Evolutionary conservation across 2,113 vertebrate species (phyloP), one percentile per base, ranked within the genome.

Genomic region (Nerophis lumbriciformis): DNA sequence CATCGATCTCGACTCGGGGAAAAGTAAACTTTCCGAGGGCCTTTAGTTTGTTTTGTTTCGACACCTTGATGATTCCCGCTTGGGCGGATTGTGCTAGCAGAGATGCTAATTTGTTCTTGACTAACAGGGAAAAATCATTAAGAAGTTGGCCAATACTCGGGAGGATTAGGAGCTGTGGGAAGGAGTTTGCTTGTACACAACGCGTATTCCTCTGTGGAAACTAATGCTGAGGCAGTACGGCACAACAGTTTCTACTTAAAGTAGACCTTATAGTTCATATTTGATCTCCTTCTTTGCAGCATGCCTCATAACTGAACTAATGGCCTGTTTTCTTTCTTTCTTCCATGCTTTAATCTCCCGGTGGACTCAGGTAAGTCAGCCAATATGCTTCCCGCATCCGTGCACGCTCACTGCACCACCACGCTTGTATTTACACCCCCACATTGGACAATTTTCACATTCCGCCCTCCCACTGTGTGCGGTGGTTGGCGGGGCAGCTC

Each of bases 81-180:
- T 76, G 83, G 65, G 68, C 35, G 5, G 42, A 60, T 53, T 61
- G 62, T 35, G 15, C 77, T 78, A 64, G 65, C 54, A 53, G 70
- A 65, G 59, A 81, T 82, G 80, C 76, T 81, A 75, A 88, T 88
- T 89, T 87, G 73, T 82, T 82, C 79, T 75, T 80, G 77, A 82
- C 71, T 84, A 72, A 74, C 64, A 68, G 64, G 81, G 78, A 56
- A 57, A 84, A 84, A 77, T 86, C 83, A 83, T 85, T 86, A 83
- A 68, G 63, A 72, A 71, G 71, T 65, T 63, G 60, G 49, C 68
- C 56, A 39, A 54, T n/a, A 57, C 72, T 69, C 78, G 6, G 2
- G 66, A 59, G 81, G 70, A 38, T 54, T 16, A 11, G 63, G 35
- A 10, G 63, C 54, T 19, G 4, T 19, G 51, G 36, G 53, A 19